Conservation (phyloP, 2,797 vertebrate species). For the Syndactyla subalaris region DNA sequence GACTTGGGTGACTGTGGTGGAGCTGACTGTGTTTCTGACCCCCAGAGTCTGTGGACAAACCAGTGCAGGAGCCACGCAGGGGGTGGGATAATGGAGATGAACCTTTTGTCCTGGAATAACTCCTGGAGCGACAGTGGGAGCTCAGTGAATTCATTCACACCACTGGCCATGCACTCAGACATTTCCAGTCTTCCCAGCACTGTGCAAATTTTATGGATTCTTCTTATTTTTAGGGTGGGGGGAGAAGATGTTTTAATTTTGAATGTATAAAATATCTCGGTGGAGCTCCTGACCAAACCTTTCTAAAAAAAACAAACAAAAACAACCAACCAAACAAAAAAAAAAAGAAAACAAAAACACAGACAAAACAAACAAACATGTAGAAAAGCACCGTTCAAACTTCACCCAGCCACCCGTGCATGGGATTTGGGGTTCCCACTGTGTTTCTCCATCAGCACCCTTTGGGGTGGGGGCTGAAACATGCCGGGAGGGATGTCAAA, state of each 20-base stretch:
- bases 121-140: background rate
- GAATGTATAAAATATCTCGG: background rate
- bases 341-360: background rate
- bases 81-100: background rate
- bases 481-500: rapidly evolving
- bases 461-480: background rate
- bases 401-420: rapidly evolving
- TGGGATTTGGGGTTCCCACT: background rate
- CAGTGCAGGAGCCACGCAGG: rapidly evolving
- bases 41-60: rapidly evolving
- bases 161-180: rapidly evolving
- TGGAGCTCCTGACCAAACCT: rapidly evolving
- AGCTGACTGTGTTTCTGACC: background rate
- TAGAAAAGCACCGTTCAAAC: rapidly evolving
- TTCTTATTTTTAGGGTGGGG: background rate
- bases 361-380: background rate
- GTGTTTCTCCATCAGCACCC: background rate
- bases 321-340: too few relatives aligned
- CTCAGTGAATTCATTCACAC: background rate
- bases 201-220: background rate
- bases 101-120: background rate
- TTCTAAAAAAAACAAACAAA: background rate
- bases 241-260: background rate
- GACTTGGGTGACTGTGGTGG: rapidly evolving
- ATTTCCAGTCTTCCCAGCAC: background rate